Percentiles rank a stretch among this genome's conserved stretches.
phyloP scores from a whole-genome alignment of 2,797 vertebrate genomes.

The Enteromius radiatus region DNA sequence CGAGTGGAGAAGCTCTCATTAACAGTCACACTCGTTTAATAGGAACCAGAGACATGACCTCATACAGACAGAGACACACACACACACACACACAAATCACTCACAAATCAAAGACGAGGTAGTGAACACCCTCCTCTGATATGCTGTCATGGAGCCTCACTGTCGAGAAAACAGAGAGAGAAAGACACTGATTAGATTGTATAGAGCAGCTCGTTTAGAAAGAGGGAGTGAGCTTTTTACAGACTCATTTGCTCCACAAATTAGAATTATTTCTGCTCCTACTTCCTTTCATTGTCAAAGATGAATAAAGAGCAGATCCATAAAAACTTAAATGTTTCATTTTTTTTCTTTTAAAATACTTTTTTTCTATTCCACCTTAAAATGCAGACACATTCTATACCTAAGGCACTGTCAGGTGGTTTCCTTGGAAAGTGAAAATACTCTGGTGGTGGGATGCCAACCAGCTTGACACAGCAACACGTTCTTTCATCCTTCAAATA shows the following conservation, averaged over 20 bases:
- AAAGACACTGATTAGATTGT: slow-evolving; percentile 50
- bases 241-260: slow-evolving; percentile 39
- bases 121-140: slow-evolving; percentile 96
- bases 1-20: slow-evolving; percentile 19
- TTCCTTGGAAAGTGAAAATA: neutral
- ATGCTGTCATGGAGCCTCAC: slow-evolving; percentile 91
- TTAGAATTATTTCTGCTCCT: slow-evolving; percentile 46
- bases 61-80: neutral
- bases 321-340: neutral
- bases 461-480: neutral
- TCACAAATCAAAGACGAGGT: slow-evolving; percentile 97
- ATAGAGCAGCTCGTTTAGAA: slow-evolving; percentile 22
- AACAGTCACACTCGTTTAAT: neutral
- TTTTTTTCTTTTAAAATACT: neutral
- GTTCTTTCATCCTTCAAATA: neutral
- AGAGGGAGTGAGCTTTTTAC: slow-evolving; percentile 12
- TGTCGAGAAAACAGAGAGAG: slow-evolving; percentile 63
- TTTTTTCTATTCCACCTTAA: neutral
- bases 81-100: slow-evolving; percentile 65
- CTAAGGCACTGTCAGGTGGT: neutral
- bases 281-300: slow-evolving; percentile 20
- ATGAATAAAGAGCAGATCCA: neutral
- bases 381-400: neutral
- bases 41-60: neutral
- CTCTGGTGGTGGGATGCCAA: neutral